phyloP scores from a whole-genome alignment of 2,797 vertebrate species.

The Mycteria americana region DNA sequence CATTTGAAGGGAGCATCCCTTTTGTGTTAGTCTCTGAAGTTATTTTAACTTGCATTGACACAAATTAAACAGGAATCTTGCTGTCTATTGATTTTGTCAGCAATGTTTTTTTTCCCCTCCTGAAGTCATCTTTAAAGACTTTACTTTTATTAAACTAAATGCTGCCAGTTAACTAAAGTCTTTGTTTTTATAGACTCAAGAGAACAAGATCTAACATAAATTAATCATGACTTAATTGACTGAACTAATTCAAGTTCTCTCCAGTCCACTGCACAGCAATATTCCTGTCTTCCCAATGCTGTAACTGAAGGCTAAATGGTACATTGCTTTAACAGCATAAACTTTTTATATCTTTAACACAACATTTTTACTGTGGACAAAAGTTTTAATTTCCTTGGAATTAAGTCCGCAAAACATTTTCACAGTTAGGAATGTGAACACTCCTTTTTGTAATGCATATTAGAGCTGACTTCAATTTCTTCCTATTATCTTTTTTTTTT shows the following conservation, averaged over 20 bases:
- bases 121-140: constrained; percentile 70
- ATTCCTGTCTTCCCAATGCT: constrained; percentile 65
- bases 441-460: not conserved
- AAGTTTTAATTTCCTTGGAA: constrained; percentile 66
- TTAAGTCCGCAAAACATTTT: constrained; percentile 38
- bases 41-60: constrained; percentile 43
- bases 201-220: constrained; percentile 74
- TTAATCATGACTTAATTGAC: constrained; percentile 83
- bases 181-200: constrained; percentile 73
- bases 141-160: constrained; percentile 76
- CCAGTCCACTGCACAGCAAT: constrained; percentile 70
- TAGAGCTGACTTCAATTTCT: constrained; percentile 2
- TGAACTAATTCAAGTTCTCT: constrained; percentile 75
- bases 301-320: constrained; percentile 60
- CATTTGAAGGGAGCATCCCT: not conserved
- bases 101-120: not conserved
- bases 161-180: constrained; percentile 70
- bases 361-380: not conserved
- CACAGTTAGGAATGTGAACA: not conserved
- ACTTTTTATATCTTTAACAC: not conserved
- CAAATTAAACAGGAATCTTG: constrained; percentile 62
- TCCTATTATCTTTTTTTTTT: not conserved
- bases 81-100: constrained; percentile 68
- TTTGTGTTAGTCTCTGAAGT: not conserved
- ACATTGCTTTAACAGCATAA: constrained; percentile 42